Evolutionary conservation across 2,888 invertebrate species (phyloP).

Genomic region (Malthinus flaveolus): DNA sequence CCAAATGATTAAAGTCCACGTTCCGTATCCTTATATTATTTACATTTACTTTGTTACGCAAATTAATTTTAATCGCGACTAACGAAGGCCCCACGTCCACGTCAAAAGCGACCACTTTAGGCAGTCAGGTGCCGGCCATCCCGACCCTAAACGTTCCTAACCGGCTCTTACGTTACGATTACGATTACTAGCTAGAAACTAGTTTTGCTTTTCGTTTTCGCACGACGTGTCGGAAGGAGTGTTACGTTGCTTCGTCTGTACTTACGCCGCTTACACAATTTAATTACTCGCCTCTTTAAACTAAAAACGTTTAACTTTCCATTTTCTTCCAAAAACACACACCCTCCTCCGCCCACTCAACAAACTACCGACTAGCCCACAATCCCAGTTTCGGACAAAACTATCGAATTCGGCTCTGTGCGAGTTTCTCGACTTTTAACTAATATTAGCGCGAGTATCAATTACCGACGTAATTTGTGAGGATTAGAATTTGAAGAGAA

Average conservation of each 20-base stretch:
- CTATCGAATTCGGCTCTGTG: no score
- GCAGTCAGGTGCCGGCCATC: constrained; percentile 9
- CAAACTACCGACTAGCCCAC: no score
- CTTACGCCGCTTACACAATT: no score
- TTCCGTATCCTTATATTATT: constrained; percentile 18
- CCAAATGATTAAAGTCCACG: constrained; percentile 14
- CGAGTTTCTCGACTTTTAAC: neutral
- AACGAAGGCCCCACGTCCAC: constrained; percentile 23
- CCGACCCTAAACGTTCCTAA: no score
- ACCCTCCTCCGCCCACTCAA: no score
- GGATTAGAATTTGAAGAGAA: constrained; percentile 24
- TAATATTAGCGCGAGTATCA: constrained; percentile 8
- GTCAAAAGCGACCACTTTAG: constrained; percentile 13
- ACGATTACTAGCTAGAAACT: constrained; percentile 10
- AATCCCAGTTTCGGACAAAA: no score
- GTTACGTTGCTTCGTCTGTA: constrained; percentile 7
- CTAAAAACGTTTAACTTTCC: no score
- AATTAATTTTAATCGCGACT: constrained; percentile 34
- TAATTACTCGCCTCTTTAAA: no score
- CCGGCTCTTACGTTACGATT: constrained; percentile 10
- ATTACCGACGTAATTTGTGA: constrained; percentile 30
- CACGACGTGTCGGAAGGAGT: constrained; percentile 9
- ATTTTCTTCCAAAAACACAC: no score
- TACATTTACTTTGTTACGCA: constrained; percentile 34
- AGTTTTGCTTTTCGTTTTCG: no score